Evolutionary conservation across 2,797 vertebrate genomes (phyloP), one percentile per base, ranked within the genome.

Genomic region (Melopsittacus undulatus): DNA sequence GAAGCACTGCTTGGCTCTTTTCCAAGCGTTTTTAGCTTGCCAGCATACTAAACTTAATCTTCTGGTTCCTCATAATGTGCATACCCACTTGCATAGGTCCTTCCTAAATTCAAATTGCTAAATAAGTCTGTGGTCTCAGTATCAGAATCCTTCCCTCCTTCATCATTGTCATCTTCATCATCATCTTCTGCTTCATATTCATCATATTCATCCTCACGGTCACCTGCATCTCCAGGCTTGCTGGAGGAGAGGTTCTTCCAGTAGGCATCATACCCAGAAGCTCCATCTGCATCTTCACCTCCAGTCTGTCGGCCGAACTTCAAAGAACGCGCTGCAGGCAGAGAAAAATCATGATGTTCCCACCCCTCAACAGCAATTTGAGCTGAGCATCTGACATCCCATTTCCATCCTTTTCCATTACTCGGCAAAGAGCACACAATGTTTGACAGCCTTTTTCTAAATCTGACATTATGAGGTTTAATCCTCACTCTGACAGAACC

Each of bases 301-400:
- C 98, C 99, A 9, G 97, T 98, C 95, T 99, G 99, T 27, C 99
- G 98, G 75, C 99, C 99, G 40, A 99, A 99, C 91, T 99, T 99
- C 95, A 99, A 73, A 13, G 98, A 98, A 29, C 99, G 99, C 0
- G 99, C 99, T 99, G 97, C 48, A 87, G 36, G 90, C 74, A 91
- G 24, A 95, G 51, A 61, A 80, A 96, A 92, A 90, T 13, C 86
- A 40, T 93, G 15, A 85, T 1, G 17, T 45, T 89, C 42, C 34
- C 9, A 57, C 17, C 67, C 36, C 10, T 82, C 46, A 59, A 40
- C 10, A 52, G 27, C 48, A 56, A 46, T 45, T 17, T 76, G 19
- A 73, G 34, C 34, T 4, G 8, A 68, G 18, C 19, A 34, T 10
- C 34, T 57, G 67, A 54, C 22, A 14, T 29, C 62, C 30, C 48